These are phyloP conservation scores for Pseudolycoriella hygida DNA, from an alignment of 2,888 invertebrate species.

Conservation along the genomic window DNA sequence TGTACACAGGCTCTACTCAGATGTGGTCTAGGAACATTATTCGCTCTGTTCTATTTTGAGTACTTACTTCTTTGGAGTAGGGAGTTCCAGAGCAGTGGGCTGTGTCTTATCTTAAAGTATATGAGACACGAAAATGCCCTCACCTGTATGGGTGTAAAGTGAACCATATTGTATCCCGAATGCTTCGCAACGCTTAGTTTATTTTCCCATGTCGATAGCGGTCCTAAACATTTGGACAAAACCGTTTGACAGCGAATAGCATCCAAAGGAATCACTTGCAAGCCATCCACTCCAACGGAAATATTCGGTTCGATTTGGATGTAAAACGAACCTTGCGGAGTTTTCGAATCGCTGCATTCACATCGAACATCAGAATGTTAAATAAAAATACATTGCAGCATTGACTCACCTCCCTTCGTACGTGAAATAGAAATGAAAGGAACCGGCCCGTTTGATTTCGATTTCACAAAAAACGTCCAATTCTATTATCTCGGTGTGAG, in stretches of 20 bases:
- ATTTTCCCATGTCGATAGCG: constrained; percentile 72
- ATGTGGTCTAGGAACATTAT: too few species aligned
- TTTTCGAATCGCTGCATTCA: not conserved
- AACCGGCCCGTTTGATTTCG: constrained; percentile 49
- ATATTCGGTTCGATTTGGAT: constrained; percentile 80
- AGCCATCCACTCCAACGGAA: constrained; percentile 38
- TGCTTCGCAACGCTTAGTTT: constrained; percentile 69
- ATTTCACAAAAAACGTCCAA: constrained; percentile 48
- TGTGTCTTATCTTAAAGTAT: not conserved
- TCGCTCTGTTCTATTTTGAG: too few species aligned
- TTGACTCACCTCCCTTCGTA: constrained; percentile 44
- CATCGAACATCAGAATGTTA: too few species aligned
- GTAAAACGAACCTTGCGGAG: constrained; percentile 68
- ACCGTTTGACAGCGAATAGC: constrained; percentile 87
- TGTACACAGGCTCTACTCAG: too few species aligned
- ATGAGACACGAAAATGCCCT: constrained; percentile 6
- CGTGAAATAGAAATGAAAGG: constrained; percentile 74
- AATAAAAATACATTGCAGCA: not conserved
- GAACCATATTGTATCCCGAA: constrained; percentile 89
- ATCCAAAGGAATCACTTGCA: constrained; percentile 57
- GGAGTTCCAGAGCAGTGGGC: not conserved
- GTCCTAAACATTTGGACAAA: constrained; percentile 78
- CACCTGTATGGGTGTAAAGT: constrained; percentile 91
- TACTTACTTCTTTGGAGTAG: too few species aligned
- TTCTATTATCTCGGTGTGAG: constrained; percentile 34